Conservation (phyloP, 1,140 invertebrate genomes). For the Sitophilus oryzae region DNA sequence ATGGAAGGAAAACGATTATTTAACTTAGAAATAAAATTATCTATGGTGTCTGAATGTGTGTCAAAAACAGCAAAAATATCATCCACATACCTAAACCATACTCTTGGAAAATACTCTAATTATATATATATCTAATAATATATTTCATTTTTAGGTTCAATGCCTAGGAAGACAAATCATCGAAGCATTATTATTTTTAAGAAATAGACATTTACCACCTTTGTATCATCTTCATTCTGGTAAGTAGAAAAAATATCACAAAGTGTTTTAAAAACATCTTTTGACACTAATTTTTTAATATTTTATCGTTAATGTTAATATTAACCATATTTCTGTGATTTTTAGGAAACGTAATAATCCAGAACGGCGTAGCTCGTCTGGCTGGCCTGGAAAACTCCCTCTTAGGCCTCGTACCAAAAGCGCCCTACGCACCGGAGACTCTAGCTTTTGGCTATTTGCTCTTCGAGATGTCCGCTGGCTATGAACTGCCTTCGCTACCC, state of each 20-base stretch:
- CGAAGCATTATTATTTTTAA: slow-evolving; percentile 79
- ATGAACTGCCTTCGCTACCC: slow-evolving; percentile 69
- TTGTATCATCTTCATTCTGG: slow-evolving; percentile 83
- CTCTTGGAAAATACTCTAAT: too few relatives aligned
- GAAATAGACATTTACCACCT: slow-evolving; percentile 80
- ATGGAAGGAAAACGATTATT: too few relatives aligned
- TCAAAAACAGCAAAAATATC: too few relatives aligned
- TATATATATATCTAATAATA: too few relatives aligned
- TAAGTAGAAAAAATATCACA: too few relatives aligned
- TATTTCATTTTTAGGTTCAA: slow-evolving; percentile 70
- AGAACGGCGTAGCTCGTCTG: slow-evolving; percentile 79
- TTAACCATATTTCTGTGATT: too few relatives aligned
- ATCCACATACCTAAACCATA: too few relatives aligned
- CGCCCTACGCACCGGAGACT: slow-evolving; percentile 56
- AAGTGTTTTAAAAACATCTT: too few relatives aligned
- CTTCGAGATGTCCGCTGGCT: slow-evolving; percentile 86
- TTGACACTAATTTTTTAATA: too few relatives aligned
- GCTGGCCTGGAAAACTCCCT: slow-evolving; percentile 79
- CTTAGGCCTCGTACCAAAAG: slow-evolving; percentile 68
- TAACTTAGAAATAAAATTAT: too few relatives aligned
- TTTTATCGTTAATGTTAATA: too few relatives aligned
- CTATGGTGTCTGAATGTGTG: too few relatives aligned
- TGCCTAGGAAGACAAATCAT: slow-evolving; percentile 81
- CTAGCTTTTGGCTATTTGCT: slow-evolving; percentile 77
- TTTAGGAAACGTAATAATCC: slow-evolving; percentile 71